Evolutionary conservation across 35 echinoderm and acorn worm species (phyloP).

Genomic region (Ophioderma brevispina): DNA sequence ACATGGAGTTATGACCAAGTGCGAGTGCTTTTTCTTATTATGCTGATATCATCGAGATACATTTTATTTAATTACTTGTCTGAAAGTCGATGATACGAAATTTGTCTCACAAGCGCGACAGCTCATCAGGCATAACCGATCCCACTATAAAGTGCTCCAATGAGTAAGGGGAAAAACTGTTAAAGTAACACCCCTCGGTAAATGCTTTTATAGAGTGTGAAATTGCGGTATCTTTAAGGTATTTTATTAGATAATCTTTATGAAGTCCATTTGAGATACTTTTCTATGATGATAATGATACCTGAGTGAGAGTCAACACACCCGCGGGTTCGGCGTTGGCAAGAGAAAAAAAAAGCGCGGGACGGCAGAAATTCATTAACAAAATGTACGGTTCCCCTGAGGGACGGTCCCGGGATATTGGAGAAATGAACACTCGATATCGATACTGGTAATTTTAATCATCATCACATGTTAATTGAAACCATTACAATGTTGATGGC

Average conservation of each 20-base stretch:
- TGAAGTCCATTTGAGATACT: background rate
- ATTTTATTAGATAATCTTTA: slow-evolving; percentile 6
- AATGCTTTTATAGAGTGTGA: background rate
- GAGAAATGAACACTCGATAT: background rate
- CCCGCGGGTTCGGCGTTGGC: background rate
- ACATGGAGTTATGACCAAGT: no score
- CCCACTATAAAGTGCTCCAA: background rate
- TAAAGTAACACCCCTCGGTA: background rate
- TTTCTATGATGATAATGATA: background rate
- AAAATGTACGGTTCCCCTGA: background rate
- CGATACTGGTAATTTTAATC: background rate
- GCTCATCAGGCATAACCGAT: background rate
- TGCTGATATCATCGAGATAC: background rate
- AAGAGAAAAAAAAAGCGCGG: background rate
- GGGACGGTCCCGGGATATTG: background rate
- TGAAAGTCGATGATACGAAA: background rate
- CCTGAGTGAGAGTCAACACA: background rate
- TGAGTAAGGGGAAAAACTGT: background rate
- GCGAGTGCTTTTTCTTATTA: background rate
- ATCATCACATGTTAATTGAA: background rate
- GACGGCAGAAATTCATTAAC: background rate
- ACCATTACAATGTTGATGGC: background rate
- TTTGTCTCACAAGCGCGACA: background rate
- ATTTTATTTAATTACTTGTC: background rate
- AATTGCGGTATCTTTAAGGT: background rate